Evolutionary conservation across 2,888 invertebrate genomes (phyloP).

Genomic region (Lochmaea capreae): DNA sequence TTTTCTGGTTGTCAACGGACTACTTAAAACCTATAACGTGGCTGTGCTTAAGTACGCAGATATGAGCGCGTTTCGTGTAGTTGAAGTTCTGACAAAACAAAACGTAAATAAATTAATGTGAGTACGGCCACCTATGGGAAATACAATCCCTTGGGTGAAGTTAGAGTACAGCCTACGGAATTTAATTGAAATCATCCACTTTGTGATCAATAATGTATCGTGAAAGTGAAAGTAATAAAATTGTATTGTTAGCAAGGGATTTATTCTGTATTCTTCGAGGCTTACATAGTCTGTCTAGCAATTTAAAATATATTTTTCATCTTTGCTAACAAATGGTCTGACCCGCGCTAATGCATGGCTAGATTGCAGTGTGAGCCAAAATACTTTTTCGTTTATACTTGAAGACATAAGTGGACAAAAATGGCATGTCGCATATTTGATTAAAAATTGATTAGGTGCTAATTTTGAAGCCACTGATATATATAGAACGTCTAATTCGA

Average conservation of each 20-base stretch:
- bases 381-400: too few species aligned
- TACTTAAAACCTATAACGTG: constrained; percentile 17
- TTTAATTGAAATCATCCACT: constrained; percentile 42
- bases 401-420: too few species aligned
- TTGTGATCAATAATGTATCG: constrained; percentile 36
- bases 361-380: not conserved
- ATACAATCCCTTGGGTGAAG: constrained; percentile 33
- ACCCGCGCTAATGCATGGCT: not conserved
- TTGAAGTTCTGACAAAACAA: constrained; percentile 31
- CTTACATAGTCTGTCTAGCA: constrained; percentile 5
- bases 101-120: constrained; percentile 36
- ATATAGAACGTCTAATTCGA: too few species aligned
- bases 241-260: constrained; percentile 33
- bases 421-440: too few species aligned
- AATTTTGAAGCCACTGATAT: too few species aligned
- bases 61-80: constrained; percentile 11
- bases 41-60: constrained; percentile 4
- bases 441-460: too few species aligned
- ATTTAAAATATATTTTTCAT: constrained; percentile 20
- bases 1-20: constrained; percentile 8
- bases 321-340: not conserved
- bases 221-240: constrained; percentile 34
- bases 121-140: constrained; percentile 35
- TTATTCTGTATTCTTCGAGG: constrained; percentile 28
- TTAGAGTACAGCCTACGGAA: constrained; percentile 35